Base-by-base conservation (phyloP, 1,140 invertebrate species). In the Brachionus calyciflorus region DNA sequence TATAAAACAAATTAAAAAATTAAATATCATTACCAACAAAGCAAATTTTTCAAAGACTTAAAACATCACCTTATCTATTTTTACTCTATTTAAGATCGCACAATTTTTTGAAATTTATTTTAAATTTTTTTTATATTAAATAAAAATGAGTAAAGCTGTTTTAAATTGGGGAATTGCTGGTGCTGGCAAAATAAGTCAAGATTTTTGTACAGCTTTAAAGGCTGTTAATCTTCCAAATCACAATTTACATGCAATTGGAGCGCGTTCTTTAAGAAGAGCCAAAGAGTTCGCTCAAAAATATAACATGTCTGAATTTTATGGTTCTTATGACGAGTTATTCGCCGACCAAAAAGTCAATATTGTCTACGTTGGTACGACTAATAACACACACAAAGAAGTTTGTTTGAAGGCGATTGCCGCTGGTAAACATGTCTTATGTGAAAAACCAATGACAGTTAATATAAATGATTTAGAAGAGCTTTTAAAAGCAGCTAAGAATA, bases 401-500 rank as follows among this genome's bases (percentile, higher is more conserved):
- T 85, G 87, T 0, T 89, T 89, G 80, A 76, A 91, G 78, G 90
- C 91, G 86, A 81, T 93, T 10, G 87, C 89, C 77, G 87, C 88
- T 80, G 90, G 90, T 1, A 93, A 93, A 83, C 89, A 91, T 79
- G 90, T 93, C 2, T 82, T 94, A 1, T 92, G 91, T 81, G 92
- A 94, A 82, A 94, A 94, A 83, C 91, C 92, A 1, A 81, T 93
- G 60, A 90, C 89, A 21, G 82, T 93, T 81, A 92, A 91, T 81
- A 81, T 86, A 17, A 89, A 89, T 78, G 81, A 84, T 49, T 49
- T 75, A 33, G 78, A 82, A 77, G 77, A 79, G 55, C 77, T 85
- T 2, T 68, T 84, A 9, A 78, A 80, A 41, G 77, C 79, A 28
- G 84, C 85, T 2, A 80, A 80, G 88, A 77, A 82, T 40, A 85